Base-by-base conservation (phyloP, 2,888 invertebrate genomes). In the Pristionchus japonicus region DNA sequence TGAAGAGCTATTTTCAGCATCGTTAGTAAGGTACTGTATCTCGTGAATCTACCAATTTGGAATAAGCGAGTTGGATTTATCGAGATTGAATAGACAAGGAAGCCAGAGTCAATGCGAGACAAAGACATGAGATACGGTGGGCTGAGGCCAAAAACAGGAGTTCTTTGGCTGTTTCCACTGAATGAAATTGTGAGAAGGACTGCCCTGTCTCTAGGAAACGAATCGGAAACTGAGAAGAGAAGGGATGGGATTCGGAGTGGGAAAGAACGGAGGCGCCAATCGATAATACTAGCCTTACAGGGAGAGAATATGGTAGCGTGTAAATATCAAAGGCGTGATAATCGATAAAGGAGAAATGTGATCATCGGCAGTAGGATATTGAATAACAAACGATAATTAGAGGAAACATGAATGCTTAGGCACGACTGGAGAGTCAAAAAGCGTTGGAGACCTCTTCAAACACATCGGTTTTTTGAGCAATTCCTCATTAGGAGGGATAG, bases 241-340 rank as follows among this genome's bases (percentile, higher is more conserved):
- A n/a, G 77, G 40, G 74, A 74, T 74, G 23, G 74, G 74, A 70
- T 70, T 70, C 23, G 74, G 20, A 23, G 20, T 40, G 11, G 20
- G 74, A 77, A 47, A 77, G 77, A 77, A n/a, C 77, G 77, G 6
- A 47, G 34, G 20, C 15, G 13, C 15, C 40, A 40, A 74, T 74
- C 70, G 70, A 74, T 74, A 77, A 27, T 77, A 77, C 77, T 77
- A 47, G 43, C 43, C 77, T 40, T 13, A 20, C 74, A 47, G n/a
- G 77, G 43, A 47, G 43, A 77, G n/a, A 43, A n/a, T 77, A 77
- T 43, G 43, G 34, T 34, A 13, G 6, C n/a, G n/a, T n/a, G n/a
- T n/a, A n/a, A n/a, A n/a, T n/a, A n/a, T n/a, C 27, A 47, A 47
- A 77, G 43, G 43, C n/a, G 11, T 37, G 37, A 37, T 31, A 20